Percentiles rank a stretch among this genome's conserved stretches.
Evolutionary conservation across 2,888 invertebrate genomes (phyloP).

Genomic region (Ctena decussata): DNA sequence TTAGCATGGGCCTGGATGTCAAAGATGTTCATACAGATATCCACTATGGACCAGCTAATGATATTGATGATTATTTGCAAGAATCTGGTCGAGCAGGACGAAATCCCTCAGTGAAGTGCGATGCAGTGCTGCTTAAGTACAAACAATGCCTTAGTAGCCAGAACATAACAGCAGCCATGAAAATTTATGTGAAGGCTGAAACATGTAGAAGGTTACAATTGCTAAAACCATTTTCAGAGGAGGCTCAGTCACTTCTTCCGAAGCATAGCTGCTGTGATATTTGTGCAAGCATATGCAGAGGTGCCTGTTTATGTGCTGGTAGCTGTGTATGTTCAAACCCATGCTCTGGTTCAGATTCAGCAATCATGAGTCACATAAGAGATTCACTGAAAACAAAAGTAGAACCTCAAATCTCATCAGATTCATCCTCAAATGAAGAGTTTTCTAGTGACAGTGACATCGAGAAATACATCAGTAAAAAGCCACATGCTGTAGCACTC

Average conservation of each 20-base stretch:
- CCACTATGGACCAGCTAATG: conserved; percentile 37
- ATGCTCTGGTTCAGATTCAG: background rate
- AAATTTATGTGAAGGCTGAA: background rate
- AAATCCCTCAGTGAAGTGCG: conserved; percentile 9
- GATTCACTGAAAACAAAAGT: background rate
- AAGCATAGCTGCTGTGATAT: background rate
- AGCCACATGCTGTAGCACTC: background rate
- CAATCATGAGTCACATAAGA: background rate
- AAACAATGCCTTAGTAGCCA: conserved; percentile 19
- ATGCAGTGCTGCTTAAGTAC: background rate
- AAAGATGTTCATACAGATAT: conserved; percentile 23
- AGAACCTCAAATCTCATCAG: background rate
- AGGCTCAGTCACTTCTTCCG: background rate
- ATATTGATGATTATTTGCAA: conserved; percentile 25
- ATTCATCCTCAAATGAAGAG: background rate
- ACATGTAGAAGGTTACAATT: background rate
- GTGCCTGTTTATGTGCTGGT: background rate
- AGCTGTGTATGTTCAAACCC: background rate
- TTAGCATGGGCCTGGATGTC: conserved; percentile 27
- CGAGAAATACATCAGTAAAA: background rate
- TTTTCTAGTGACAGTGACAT: conserved; percentile 3
- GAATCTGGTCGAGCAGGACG: no score
- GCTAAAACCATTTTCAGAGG: background rate
- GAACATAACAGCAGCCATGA: conserved; percentile 27
- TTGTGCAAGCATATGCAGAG: background rate